These are phyloP conservation scores for Nebria salina DNA, from an alignment of 2,888 invertebrate genomes.

Conservation along the genomic window DNA sequence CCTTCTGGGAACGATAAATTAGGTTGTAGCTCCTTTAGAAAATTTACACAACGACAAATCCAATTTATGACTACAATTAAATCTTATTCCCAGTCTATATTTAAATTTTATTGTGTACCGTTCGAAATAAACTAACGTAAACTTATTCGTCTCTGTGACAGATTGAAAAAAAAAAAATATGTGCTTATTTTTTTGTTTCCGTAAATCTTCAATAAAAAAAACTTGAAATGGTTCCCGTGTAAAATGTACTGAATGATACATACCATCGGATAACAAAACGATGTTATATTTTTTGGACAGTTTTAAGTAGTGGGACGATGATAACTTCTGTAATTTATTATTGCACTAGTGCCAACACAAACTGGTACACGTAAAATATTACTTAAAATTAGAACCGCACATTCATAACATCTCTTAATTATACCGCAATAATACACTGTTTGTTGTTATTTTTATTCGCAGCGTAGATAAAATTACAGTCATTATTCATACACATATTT, in stretches of 20 bases:
- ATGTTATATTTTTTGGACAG: slow-evolving; percentile 22
- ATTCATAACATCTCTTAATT: slow-evolving; percentile 37
- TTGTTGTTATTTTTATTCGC: not conserved
- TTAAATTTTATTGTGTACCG: slow-evolving; percentile 39
- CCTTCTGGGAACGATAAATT: slow-evolving; percentile 41
- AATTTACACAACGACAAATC: slow-evolving; percentile 40
- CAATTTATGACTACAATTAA: slow-evolving; percentile 44
- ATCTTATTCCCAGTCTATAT: slow-evolving; percentile 39
- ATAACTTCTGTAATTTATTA: slow-evolving; percentile 37
- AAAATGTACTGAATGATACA: slow-evolving; percentile 15
- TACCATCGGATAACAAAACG: slow-evolving; percentile 7
- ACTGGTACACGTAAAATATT: slow-evolving; percentile 39
- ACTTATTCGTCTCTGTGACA: not conserved
- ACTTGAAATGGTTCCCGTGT: not conserved
- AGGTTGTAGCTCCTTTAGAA: slow-evolving; percentile 33
- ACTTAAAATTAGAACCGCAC: slow-evolving; percentile 31
- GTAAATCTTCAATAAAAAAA: not conserved
- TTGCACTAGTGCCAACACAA: slow-evolving; percentile 35
- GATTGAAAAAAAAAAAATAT: no score
- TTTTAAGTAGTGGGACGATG: slow-evolving; percentile 7
- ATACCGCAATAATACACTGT: not conserved
- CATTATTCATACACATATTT: not conserved
- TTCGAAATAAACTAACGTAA: slow-evolving; percentile 31
- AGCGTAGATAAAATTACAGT: not conserved
- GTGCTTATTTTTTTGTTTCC: no score